phyloP scores from a whole-genome alignment of 2,113 vertebrate genomes.

The Larimichthys polyactis region DNA sequence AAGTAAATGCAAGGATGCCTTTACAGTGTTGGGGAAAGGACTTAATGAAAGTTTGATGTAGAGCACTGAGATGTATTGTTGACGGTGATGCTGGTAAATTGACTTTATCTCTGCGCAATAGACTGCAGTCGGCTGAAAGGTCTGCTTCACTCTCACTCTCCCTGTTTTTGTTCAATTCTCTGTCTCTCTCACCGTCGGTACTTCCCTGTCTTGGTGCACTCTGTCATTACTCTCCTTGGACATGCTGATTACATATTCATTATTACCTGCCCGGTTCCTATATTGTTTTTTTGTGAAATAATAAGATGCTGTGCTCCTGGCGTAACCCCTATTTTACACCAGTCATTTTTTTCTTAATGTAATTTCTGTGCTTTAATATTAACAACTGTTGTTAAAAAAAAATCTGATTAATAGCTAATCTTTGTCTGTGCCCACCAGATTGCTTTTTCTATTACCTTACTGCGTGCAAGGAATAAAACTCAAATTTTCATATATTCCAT shows the following conservation, averaged over 20 bases:
- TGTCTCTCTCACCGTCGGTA: background rate
- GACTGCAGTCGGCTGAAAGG: conserved; percentile 28
- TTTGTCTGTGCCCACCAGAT: background rate
- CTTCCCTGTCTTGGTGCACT: background rate
- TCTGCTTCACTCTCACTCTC: conserved; percentile 13
- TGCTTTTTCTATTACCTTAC: background rate
- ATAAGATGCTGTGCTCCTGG: background rate
- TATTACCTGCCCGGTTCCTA: conserved; percentile 16
- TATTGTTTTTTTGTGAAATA: conserved; percentile 41
- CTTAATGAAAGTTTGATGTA: conserved; percentile 54
- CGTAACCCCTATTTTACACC: conserved; percentile 18
- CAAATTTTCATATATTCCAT: conserved; percentile 7
- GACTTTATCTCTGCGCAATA: conserved; percentile 36
- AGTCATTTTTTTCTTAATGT: conserved; percentile 13
- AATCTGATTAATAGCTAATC: conserved; percentile 28
- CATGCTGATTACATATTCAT: conserved; percentile 40
- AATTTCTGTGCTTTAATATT: background rate
- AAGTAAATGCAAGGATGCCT: conserved; percentile 14
- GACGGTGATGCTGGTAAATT: conserved; percentile 39
- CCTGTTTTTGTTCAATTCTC: conserved; percentile 12
- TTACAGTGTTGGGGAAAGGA: conserved; percentile 20
- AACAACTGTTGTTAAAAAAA: conserved; percentile 3
- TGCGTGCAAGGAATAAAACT: background rate
- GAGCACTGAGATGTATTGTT: conserved; percentile 34
- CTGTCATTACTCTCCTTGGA: conserved; percentile 17